These are phyloP conservation scores for Sebastes flavidus DNA, from an alignment of 2,797 vertebrate genomes.

Conservation along the genomic window DNA sequence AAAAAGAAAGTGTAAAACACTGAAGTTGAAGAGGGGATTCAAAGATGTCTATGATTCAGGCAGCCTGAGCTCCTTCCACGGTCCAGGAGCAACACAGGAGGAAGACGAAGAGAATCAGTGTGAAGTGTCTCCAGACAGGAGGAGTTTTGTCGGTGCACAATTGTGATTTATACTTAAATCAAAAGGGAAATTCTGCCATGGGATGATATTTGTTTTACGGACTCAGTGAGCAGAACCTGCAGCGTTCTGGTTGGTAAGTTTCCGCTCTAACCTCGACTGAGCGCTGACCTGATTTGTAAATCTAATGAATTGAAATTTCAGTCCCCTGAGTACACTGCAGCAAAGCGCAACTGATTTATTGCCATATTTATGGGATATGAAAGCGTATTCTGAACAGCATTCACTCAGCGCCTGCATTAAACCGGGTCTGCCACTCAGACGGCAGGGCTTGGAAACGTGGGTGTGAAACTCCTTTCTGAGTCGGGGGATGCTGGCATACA, in stretches of 20 bases:
- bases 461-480: conserved; percentile 2
- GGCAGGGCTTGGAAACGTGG: not conserved
- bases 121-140: not conserved
- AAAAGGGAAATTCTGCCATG: conserved; percentile 3
- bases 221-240: conserved; percentile 15
- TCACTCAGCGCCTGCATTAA: not conserved
- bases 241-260: conserved; percentile 19
- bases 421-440: not conserved
- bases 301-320: conserved; percentile 53
- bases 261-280: conserved; percentile 19
- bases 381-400: conserved; percentile 22
- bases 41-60: not conserved
- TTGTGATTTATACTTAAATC: conserved; percentile 10
- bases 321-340: conserved; percentile 17
- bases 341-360: conserved; percentile 47
- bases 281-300: conserved; percentile 49
- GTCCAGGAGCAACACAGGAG: not conserved
- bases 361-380: conserved; percentile 44
- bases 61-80: not conserved
- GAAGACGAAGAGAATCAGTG: not conserved
- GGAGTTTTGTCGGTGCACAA: not conserved
- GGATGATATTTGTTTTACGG: not conserved
- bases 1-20: not conserved
- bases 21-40: not conserved
- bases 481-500: too few relatives aligned